Evolutionary conservation across 1,140 invertebrate genomes (phyloP).

Genomic region (Rhynchophorus ferrugineus): DNA sequence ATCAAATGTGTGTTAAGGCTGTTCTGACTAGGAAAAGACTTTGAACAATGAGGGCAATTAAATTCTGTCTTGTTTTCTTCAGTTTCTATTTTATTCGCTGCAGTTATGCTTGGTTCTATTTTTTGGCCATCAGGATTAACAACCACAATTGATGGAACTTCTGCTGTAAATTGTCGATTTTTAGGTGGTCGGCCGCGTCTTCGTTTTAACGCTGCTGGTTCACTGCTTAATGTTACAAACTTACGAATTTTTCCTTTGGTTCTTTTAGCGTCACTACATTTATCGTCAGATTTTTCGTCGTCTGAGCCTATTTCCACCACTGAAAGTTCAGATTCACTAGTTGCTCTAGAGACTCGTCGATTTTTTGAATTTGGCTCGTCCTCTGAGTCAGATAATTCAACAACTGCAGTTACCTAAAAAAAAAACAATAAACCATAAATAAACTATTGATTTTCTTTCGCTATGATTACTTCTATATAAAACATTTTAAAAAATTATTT

Average conservation of each 20-base stretch:
- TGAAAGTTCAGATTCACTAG: slow-evolving; percentile 20
- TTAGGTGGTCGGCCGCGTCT: slow-evolving; percentile 24
- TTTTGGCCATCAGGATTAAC: too few species aligned
- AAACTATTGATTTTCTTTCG: neutral
- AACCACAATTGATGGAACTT: too few species aligned
- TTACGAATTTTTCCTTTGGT: slow-evolving; percentile 2
- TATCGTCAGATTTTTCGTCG: slow-evolving; percentile 15
- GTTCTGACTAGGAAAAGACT: slow-evolving; percentile 49
- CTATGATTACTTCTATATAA: neutral
- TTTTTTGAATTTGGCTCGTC: slow-evolving; percentile 27
- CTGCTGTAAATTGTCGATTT: slow-evolving; percentile 10
- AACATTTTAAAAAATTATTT: too few species aligned
- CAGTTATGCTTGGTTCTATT: neutral
- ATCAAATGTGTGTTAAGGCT: slow-evolving; percentile 50
- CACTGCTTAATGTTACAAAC: neutral
- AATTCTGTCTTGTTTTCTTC: slow-evolving; percentile 26
- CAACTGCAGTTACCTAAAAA: slow-evolving; percentile 29
- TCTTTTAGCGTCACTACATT: neutral
- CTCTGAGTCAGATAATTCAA: slow-evolving; percentile 34
- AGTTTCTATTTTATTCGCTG: neutral
- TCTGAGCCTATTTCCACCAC: slow-evolving; percentile 27
- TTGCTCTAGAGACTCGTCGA: slow-evolving; percentile 9
- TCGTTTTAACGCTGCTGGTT: slow-evolving; percentile 11
- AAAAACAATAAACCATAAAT: neutral
- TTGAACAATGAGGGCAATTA: slow-evolving; percentile 48